Percentiles rank a stretch among this genome's conserved stretches.
Evolutionary conservation across 2,113 vertebrate genomes (phyloP).

Genomic region (Otocyon megalotis): DNA sequence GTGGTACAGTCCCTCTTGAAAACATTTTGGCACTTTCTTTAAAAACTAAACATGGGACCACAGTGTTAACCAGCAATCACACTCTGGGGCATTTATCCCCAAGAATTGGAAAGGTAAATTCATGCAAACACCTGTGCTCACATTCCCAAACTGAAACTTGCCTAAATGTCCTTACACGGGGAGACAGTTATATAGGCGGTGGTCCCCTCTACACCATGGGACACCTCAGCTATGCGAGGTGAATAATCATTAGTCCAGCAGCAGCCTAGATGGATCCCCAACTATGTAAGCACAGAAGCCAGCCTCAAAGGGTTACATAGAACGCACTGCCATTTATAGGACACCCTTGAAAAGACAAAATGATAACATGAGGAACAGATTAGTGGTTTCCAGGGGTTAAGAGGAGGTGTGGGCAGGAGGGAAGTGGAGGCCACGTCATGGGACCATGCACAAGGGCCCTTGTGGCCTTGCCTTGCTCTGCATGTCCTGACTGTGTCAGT

Average conservation of each 20-base stretch:
- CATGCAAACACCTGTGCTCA: not conserved
- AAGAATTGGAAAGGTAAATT: not conserved
- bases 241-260: rapidly evolving
- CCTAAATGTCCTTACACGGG: not conserved
- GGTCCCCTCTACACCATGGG: rapidly evolving
- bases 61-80: rapidly evolving
- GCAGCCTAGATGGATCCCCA: too few species aligned
- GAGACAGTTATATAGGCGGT: too few species aligned
- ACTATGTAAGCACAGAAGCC: not conserved
- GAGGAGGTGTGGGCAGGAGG: too few species aligned
- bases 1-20: rapidly evolving
- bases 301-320: not conserved
- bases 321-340: rapidly evolving
- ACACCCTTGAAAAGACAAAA: not conserved
- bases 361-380: not conserved
- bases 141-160: not conserved
- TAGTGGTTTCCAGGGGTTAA: not conserved
- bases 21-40: not conserved
- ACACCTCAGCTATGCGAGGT: too few species aligned
- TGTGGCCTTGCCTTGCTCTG: too few species aligned
- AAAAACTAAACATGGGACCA: not conserved
- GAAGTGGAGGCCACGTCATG: too few species aligned
- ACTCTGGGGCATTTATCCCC: not conserved
- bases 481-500: rapidly evolving
- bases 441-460: not conserved